Base-by-base conservation (phyloP, 1,140 invertebrate species). In the Chrysopa pallens region DNA sequence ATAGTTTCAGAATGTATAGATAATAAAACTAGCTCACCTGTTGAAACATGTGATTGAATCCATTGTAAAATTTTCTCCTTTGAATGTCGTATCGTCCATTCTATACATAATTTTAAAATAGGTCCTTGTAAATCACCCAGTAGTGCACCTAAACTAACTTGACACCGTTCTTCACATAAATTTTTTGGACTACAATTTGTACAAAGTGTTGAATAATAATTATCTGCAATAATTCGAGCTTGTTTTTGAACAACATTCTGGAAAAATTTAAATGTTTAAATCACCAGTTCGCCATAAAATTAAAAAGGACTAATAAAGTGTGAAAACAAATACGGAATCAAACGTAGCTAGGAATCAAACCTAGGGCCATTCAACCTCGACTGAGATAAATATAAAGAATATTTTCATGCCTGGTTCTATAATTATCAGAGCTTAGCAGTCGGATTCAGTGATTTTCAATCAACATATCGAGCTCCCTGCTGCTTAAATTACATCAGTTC, bases 61-160 rank as follows among this genome's bases (percentile, higher is more conserved):
- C 59, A 61, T 39, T 59, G 51, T 29, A 46, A 42, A 1, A 61
- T 49, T 36, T 54, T 40, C 29, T 59, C 55, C 3, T 36, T 31
- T 35, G 51, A 59, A 42, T 53, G 51, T 38, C 50, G 48, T 8
- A 41, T 46, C 2, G 55, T 38, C 29, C 56, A 52, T 9, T 33
- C 17, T 15, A 52, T 28, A 43, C 56, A 59, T 11, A 51, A 42
- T 6, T 48, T 35, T 42, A 49, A 45, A 6, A 48, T 52, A 45
- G 51, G 47, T n/a, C 29, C 37, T 12, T 56, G 39, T 17, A 49
- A 35, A n/a, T 48, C 47, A 23, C 54, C 52, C 4, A 58, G 14
- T 4, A 55, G 41, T 3, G 54, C 11, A 3, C 12, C 8, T 23
- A 48, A 14, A 13, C 37, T 45, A 6, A 13, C 38, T 8, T 38